phyloP scores from a whole-genome alignment of 2,113 vertebrate species.

The Pseudopipra pipra region DNA sequence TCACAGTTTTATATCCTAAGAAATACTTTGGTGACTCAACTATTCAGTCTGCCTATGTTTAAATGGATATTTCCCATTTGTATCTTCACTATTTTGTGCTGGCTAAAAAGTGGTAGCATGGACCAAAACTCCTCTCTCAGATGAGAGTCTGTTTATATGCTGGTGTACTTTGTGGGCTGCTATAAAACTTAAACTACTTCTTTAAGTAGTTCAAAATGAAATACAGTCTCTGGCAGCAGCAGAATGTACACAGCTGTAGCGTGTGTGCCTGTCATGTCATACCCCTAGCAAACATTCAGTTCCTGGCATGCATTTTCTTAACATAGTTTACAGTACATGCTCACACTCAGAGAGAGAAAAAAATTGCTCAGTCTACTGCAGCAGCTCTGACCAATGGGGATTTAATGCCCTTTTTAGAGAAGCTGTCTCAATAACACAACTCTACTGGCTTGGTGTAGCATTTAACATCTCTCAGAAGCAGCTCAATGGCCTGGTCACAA shows the following conservation, averaged over 20 bases:
- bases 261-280: constrained; percentile 60
- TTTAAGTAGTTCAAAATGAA: constrained; percentile 50
- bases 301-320: constrained; percentile 53
- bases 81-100: background rate
- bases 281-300: constrained; percentile 33
- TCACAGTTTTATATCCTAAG: constrained; percentile 1
- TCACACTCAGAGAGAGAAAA: background rate
- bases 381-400: background rate
- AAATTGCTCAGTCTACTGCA: constrained; percentile 6
- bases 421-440: background rate
- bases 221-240: constrained; percentile 21
- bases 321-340: constrained; percentile 39
- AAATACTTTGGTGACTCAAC: background rate
- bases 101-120: background rate
- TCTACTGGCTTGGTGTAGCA: background rate
- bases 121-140: background rate
- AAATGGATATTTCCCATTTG: background rate
- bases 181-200: constrained; percentile 42
- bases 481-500: background rate
- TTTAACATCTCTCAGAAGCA: background rate
- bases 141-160: constrained; percentile 29
- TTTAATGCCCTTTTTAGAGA: background rate
- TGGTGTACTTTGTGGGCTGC: constrained; percentile 31
- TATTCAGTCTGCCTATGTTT: background rate
- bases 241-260: constrained; percentile 50